Percentiles rank a stretch among this genome's conserved stretches.
These are phyloP conservation scores for Carduelis carduelis DNA, from an alignment of 2,797 vertebrate species.

Conservation along the genomic window DNA sequence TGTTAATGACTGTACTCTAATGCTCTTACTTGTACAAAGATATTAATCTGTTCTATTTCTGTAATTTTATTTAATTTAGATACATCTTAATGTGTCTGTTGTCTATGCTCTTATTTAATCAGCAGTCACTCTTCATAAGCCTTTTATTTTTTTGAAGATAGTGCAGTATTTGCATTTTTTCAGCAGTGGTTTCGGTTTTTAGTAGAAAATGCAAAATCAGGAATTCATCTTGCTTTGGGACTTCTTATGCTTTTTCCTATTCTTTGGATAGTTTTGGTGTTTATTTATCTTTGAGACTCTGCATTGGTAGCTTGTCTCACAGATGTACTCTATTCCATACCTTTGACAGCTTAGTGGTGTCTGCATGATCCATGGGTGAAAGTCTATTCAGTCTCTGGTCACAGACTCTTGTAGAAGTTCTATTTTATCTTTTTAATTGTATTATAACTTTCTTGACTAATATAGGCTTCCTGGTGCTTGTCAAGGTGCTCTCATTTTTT, in stretches of 20 bases:
- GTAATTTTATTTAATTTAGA: neutral
- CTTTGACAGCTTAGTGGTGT: neutral
- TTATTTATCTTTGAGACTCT: neutral
- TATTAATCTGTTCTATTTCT: neutral
- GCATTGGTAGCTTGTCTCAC: neutral
- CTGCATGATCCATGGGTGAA: neutral
- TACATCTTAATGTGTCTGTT: neutral
- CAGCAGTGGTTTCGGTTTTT: neutral
- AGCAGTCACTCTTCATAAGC: neutral
- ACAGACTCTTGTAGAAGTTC: neutral
- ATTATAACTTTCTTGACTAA: neutral
- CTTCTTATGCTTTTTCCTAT: neutral
- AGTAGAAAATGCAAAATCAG: neutral
- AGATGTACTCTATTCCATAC: neutral
- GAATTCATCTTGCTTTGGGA: neutral
- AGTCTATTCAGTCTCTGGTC: neutral
- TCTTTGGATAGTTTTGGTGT: neutral
- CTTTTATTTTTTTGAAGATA: neutral
- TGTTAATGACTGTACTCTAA: neutral
- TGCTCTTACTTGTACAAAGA: neutral
- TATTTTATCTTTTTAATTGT: neutral
- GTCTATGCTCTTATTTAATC: neutral
- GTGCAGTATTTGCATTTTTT: neutral
- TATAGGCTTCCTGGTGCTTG: neutral
- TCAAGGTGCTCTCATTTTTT: neutral